A percentile compares a stretch with the other conserved stretches of the same genome.
Evolutionary conservation across 2,797 vertebrate species (phyloP).

Genomic region (Trichosurus vulpecula): DNA sequence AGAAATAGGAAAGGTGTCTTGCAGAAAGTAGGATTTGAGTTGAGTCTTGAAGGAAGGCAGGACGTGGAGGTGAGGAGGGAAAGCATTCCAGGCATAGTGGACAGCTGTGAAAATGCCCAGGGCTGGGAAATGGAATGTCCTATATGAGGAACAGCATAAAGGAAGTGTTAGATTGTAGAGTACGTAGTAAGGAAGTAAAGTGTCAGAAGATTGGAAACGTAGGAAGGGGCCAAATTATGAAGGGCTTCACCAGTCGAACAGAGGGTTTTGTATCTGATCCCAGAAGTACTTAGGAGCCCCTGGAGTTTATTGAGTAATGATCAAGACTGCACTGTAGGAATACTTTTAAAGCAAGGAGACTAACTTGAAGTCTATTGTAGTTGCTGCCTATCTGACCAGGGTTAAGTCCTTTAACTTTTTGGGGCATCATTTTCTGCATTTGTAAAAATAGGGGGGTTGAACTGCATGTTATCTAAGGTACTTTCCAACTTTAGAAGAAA

Average conservation of each 20-base stretch:
- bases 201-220: background rate
- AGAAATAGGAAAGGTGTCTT: background rate
- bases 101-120: background rate
- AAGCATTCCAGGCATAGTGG: background rate
- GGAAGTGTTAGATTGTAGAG: background rate
- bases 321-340: background rate
- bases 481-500: background rate
- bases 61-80: background rate
- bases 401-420: background rate
- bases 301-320: background rate
- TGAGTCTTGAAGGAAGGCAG: background rate
- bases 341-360: background rate
- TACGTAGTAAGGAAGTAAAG: background rate
- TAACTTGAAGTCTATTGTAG: background rate
- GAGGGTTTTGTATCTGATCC: background rate
- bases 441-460: no score
- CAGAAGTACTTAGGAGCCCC: background rate
- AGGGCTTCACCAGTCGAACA: background rate
- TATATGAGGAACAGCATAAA: background rate
- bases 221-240: no score
- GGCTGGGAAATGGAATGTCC: background rate
- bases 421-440: no score
- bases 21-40: background rate
- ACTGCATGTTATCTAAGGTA: background rate
- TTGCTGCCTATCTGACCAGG: background rate